Evolutionary conservation across 2,888 invertebrate species (phyloP).

Genomic region (Drosophila sordidula): DNA sequence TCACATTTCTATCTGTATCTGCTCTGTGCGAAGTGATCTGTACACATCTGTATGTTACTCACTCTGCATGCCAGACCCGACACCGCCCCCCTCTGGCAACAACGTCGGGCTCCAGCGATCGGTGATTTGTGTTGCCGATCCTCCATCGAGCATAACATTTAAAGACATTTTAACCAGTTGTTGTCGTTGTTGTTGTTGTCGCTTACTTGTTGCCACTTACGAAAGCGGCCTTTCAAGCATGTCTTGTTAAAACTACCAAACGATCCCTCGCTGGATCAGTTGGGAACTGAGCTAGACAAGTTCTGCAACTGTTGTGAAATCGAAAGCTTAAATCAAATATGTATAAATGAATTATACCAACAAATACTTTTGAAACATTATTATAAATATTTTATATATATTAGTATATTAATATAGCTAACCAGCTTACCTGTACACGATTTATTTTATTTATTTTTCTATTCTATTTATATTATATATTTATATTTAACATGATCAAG

Average conservation of each 20-base stretch:
- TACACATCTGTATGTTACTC: slow-evolving; percentile 24
- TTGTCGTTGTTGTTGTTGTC: slow-evolving; percentile 7
- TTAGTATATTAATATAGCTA: too few relatives aligned
- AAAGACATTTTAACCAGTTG: slow-evolving; percentile 68
- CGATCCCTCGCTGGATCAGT: slow-evolving; percentile 8
- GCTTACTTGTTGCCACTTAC: neutral
- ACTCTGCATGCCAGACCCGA: slow-evolving; percentile 27
- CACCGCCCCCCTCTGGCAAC: slow-evolving; percentile 17
- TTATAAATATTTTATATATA: too few relatives aligned
- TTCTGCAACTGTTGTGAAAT: slow-evolving; percentile 28
- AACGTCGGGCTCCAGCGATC: slow-evolving; percentile 36
- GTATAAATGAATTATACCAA: slow-evolving; percentile 1
- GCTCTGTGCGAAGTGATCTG: slow-evolving; percentile 5
- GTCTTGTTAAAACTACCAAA: slow-evolving; percentile 28
- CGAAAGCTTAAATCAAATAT: slow-evolving; percentile 3
- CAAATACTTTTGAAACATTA: neutral
- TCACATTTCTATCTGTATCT: slow-evolving; percentile 9
- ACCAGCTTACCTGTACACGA: too few relatives aligned
- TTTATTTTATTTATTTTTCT: too few relatives aligned
- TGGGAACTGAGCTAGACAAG: slow-evolving; percentile 12
- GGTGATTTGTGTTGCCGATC: slow-evolving; percentile 54
- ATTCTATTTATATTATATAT: too few relatives aligned
- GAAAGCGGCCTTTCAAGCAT: neutral
- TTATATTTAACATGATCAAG: neutral
- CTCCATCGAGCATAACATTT: slow-evolving; percentile 77